Conservation (phyloP, 2,888 invertebrate genomes). For the Drosophila prostipennis region DNA sequence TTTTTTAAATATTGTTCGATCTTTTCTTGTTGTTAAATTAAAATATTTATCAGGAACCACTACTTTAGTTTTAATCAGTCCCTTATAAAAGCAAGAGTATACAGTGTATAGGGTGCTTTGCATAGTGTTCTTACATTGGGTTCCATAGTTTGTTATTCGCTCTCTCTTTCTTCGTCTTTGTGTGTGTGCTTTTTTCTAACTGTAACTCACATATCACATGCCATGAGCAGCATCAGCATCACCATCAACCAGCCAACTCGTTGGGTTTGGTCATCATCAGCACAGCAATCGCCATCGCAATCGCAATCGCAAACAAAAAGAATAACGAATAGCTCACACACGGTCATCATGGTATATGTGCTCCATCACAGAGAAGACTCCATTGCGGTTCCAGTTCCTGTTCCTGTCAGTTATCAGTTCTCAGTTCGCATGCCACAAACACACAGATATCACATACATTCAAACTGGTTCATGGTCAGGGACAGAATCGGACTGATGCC, state of each 20-base stretch:
- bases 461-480: constrained; percentile 34
- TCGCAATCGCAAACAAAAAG: constrained; percentile 30
- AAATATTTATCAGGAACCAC: neutral
- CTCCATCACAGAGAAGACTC: constrained; percentile 27
- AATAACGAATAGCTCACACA: constrained; percentile 39
- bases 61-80: neutral
- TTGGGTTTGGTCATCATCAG: constrained; percentile 29
- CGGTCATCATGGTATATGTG: constrained; percentile 14
- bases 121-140: constrained; percentile 11
- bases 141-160: constrained; percentile 15
- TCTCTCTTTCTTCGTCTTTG: constrained; percentile 29
- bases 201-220: constrained; percentile 56
- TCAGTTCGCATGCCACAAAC: constrained; percentile 59
- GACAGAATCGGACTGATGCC: constrained; percentile 20
- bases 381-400: constrained; percentile 56
- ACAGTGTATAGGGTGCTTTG: constrained; percentile 6
- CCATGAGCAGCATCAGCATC: constrained; percentile 40
- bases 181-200: constrained; percentile 47
- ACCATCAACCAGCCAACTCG: constrained; percentile 14
- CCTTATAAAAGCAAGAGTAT: constrained; percentile 17
- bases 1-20: no score
- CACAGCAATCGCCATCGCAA: constrained; percentile 42
- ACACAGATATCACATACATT: neutral
- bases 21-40: no score
- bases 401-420: constrained; percentile 57